Evolutionary conservation across 2,113 vertebrate species (phyloP).

Genomic region (Nothoprocta perdicaria): DNA sequence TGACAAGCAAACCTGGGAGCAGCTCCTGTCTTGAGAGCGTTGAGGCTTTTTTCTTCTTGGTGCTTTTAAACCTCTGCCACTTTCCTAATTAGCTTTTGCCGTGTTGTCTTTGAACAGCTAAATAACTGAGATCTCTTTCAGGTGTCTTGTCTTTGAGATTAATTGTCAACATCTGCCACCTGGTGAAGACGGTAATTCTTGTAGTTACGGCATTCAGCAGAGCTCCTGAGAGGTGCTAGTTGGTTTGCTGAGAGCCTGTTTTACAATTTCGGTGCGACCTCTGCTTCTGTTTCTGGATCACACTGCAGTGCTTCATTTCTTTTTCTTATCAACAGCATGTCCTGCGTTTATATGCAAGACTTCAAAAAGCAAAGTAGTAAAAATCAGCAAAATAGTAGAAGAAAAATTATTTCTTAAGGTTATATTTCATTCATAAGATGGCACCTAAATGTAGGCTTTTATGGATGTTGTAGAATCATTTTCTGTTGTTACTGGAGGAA

Average conservation of each 20-base stretch:
- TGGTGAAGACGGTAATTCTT: background rate
- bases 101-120: constrained; percentile 9
- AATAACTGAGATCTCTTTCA: constrained; percentile 19
- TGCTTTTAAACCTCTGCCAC: background rate
- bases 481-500: background rate
- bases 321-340: background rate
- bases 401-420: background rate
- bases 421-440: background rate
- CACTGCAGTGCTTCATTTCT: background rate
- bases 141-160: background rate
- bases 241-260: constrained; percentile 3
- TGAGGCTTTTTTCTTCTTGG: background rate
- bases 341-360: background rate
- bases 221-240: background rate
- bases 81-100: constrained; percentile 3
- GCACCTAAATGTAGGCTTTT: background rate
- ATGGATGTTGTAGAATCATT: background rate
- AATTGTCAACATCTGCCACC: background rate
- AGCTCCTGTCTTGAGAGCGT: background rate
- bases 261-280: background rate
- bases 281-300: background rate
- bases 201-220: background rate
- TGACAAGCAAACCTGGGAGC: background rate
- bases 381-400: background rate
- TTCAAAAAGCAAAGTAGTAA: background rate